Percentiles rank a stretch among this genome's conserved stretches.
phyloP scores from a whole-genome alignment of 2,113 vertebrate genomes.

The Sprattus sprattus region DNA sequence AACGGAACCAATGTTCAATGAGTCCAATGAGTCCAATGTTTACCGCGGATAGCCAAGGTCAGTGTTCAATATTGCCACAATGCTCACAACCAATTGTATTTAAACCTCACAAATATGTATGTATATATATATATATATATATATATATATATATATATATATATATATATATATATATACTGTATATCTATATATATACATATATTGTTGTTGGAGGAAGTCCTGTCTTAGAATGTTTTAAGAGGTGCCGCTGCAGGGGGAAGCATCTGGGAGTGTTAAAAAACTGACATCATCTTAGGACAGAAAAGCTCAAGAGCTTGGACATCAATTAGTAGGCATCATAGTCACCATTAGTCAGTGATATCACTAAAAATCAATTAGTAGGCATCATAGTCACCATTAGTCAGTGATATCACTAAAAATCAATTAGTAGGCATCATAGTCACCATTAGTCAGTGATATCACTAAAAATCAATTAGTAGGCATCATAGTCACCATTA shows the following conservation, averaged over 20 bases:
- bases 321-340: background rate
- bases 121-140: background rate
- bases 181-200: background rate
- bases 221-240: background rate
- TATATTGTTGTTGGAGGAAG: background rate
- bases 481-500: too few species aligned
- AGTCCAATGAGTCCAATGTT: slow-evolving; percentile 3
- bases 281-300: background rate
- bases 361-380: background rate
- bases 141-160: background rate
- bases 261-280: background rate
- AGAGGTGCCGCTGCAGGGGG: background rate
- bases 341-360: background rate
- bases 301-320: background rate
- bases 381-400: too few species aligned
- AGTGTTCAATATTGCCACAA: background rate
- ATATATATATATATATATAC: background rate
- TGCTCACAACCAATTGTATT: background rate
- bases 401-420: too few species aligned
- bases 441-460: too few species aligned
- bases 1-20: background rate
- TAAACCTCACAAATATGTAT: slow-evolving; percentile 13
- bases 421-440: background rate
- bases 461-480: background rate
- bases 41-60: background rate